Evolutionary conservation across 2,888 invertebrate species (phyloP), one percentile per base, ranked within the genome.

Genomic region (Pammene aurita): DNA sequence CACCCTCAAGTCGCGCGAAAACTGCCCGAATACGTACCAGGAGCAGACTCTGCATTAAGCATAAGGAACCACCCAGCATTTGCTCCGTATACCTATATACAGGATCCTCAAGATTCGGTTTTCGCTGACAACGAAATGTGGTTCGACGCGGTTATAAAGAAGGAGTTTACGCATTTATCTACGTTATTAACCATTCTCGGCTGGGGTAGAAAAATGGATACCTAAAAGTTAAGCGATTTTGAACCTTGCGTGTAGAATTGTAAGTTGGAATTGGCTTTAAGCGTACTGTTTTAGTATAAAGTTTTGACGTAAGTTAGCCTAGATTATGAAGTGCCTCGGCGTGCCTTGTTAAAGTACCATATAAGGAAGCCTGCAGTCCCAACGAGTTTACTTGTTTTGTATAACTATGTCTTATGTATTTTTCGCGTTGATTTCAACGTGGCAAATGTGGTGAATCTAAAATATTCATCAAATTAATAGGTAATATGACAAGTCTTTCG

Each of bases 1-100:
- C 81, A 84, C 10, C 85, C 85, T 0, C 81, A 86, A n/a, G 62
- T 88, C 0, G 84, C 87, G 0, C 76, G 78, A 1, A 84, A 86
- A 72, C 77, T 93, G 1, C 57, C n/a, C 0, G 79, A 81, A 6
- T 54, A 81, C 0, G 81, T 89, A 26, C 86, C 90, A 0, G 83
- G 86, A 2, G 81, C 82, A 0, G 88, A 91, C 48, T 72, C 81
- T 0, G 82, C 81, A 34, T 74, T 89, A 1, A 89, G 89, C 74
- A 74, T 92, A 46, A 76, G 85, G 44, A 89, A 89, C 61, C 88
- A 89, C 70, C 70, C 89, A 64, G 92, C 92, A 0, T 85, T 93
- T 61, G 85, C 87, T 0, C 82, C 88, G 0, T 87, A 89, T 71
- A 90, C 87, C 0, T 87, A 84, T 54, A 72, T 82, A 64, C 75